Evolutionary conservation across 2,888 invertebrate species (phyloP).

Genomic region (Dynastes hyllus): DNA sequence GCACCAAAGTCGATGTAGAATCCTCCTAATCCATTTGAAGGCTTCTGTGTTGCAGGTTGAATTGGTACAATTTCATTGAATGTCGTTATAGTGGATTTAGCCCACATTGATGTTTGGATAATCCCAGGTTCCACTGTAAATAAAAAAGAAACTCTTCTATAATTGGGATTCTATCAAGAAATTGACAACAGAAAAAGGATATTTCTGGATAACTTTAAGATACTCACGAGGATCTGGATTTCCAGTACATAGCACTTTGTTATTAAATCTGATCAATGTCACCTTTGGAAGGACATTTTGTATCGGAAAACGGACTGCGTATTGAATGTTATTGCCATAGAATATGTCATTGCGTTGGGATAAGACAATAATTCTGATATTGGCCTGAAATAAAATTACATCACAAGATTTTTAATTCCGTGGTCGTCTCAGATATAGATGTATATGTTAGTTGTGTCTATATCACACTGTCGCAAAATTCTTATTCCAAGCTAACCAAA

Average conservation of each 20-base stretch:
- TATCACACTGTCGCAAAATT: no score
- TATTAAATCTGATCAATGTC: conserved; percentile 63
- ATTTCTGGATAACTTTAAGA: neutral
- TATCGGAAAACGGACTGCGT: conserved; percentile 59
- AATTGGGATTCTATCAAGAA: neutral
- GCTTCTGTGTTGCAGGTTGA: neutral
- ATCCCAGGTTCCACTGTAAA: conserved; percentile 43
- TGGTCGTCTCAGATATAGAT: no score
- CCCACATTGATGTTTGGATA: conserved; percentile 50
- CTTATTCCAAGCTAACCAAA: no score
- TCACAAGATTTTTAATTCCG: neutral
- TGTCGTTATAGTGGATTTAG: conserved; percentile 45
- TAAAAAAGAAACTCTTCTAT: neutral
- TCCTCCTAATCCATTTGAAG: neutral
- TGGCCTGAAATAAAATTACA: conserved; percentile 37
- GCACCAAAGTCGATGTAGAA: conserved; percentile 11
- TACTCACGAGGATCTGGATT: conserved; percentile 55
- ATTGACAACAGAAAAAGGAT: no score
- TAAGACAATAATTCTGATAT: conserved; percentile 46
- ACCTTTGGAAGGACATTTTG: conserved; percentile 62
- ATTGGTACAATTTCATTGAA: neutral
- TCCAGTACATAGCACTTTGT: conserved; percentile 60
- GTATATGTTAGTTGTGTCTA: no score
- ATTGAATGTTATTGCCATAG: conserved; percentile 37
- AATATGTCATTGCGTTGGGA: conserved; percentile 46